A percentile compares a stretch with the other conserved stretches of the same genome.
Evolutionary conservation across 2,113 vertebrate species (phyloP).

Genomic region (Aythya baeri): DNA sequence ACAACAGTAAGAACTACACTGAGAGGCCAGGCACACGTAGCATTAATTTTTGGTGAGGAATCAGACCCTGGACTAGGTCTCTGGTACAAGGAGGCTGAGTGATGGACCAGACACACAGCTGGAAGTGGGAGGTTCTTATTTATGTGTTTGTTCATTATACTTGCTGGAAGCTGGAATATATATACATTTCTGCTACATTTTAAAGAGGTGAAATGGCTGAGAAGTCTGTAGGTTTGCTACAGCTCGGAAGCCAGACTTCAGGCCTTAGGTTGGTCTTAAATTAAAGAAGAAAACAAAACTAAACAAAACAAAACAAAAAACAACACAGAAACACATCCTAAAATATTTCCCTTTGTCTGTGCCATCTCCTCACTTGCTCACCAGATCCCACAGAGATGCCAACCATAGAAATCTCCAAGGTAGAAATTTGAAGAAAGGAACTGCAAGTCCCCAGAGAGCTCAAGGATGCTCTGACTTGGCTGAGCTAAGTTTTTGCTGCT

Average conservation of each 20-base stretch:
- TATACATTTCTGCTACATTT: neutral
- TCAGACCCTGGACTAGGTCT: accelerated
- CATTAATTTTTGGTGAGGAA: neutral
- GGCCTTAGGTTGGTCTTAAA: neutral
- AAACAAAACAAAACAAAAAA: too few relatives aligned
- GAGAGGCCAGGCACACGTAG: neutral
- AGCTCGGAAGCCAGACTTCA: neutral
- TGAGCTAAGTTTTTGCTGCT: neutral
- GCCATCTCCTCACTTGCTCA: neutral
- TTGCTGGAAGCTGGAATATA: neutral
- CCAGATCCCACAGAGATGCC: neutral
- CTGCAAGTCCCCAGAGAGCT: neutral
- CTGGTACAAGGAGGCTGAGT: neutral
- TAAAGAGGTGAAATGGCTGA: neutral
- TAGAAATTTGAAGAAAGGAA: neutral
- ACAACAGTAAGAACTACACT: neutral
- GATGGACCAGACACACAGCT: neutral
- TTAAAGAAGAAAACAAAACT: neutral
- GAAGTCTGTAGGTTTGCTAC: neutral
- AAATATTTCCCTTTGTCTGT: neutral
- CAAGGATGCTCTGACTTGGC: accelerated
- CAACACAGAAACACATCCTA: neutral
- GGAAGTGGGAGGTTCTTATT: neutral
- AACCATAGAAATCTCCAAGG: neutral
- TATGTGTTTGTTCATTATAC: neutral